Evolutionary conservation across 2,888 invertebrate species (phyloP), one percentile per base, ranked within the genome.

Genomic region (Melipona beecheii): DNA sequence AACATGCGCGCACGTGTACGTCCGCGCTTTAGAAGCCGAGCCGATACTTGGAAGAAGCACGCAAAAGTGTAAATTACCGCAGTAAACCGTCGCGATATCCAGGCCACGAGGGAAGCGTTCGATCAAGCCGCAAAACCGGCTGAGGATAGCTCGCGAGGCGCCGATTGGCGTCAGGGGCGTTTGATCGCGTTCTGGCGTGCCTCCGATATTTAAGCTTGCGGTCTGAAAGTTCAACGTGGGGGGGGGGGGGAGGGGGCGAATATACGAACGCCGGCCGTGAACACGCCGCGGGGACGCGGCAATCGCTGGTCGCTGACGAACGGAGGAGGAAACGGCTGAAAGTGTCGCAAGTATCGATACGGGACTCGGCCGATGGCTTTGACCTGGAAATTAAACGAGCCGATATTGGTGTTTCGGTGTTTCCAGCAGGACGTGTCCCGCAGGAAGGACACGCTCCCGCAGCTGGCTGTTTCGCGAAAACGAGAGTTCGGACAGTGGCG

Each of bases 141-240:
- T 43, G 31, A 58, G 68, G 72, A 74, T 73, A 78, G 54, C 43
- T 11, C 11, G 43, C 1, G 36, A 74, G 52, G 52, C 21, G 50
- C 21, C 69, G 83, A 81, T 84, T 58, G 58, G 27, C 52, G 69
- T 50, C 60, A 54, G 31, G 66, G 6, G 27, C 60, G 52, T 72
- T 54, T 62, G 76, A 81, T 82, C 70, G 83, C 77, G 56, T 66
- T 70, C 71, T 49, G 27, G 71, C 54, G 71, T 71, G 60, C 50
- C 56, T 73, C 52, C 71, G 60, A 78, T 81, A 83, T 83, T 83
- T 82, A 65, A 73, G 54, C 70, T 64, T 24, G 71, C 65, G 68
- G 83, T 66, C 71, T 58, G 78, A 82, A 84, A 82, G 77, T 78
- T 82, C 31, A 36, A 75, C 58, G 72, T 36, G 21, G 15, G 21